Conservation (phyloP, 2,888 invertebrate genomes). For the Macrosoma leucophasiata region DNA sequence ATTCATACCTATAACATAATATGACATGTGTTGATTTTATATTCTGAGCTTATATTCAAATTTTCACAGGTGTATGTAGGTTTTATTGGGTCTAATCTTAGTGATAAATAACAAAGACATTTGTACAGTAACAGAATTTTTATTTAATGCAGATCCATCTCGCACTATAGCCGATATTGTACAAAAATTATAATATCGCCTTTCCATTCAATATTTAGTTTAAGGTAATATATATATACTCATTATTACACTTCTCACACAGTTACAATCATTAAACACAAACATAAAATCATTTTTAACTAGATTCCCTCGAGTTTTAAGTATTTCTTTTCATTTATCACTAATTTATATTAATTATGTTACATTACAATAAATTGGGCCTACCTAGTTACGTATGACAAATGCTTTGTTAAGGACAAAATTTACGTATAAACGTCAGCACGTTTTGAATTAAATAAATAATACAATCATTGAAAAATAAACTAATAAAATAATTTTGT, state of each 20-base stretch:
- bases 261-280: conserved; percentile 70
- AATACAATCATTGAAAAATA: conserved; percentile 43
- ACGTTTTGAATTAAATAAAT: conserved; percentile 58
- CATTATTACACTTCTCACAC: conserved; percentile 70
- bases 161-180: conserved; percentile 73
- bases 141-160: conserved; percentile 73
- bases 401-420: conserved; percentile 62
- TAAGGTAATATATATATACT: conserved; percentile 48
- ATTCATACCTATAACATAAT: too few species aligned
- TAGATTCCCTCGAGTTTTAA: conserved; percentile 64
- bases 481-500: conserved; percentile 43
- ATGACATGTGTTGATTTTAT: too few species aligned
- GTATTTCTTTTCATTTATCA: conserved; percentile 62
- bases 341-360: conserved; percentile 61
- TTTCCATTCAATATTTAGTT: conserved; percentile 53
- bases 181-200: conserved; percentile 72
- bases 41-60: too few species aligned
- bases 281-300: conserved; percentile 64
- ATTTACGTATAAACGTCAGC: conserved; percentile 69
- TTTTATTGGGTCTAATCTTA: too few species aligned
- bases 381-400: conserved; percentile 74
- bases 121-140: conserved; percentile 74
- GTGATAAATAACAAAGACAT: conserved; percentile 37
- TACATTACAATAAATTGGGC: conserved; percentile 73
- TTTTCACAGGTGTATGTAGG: too few species aligned